Conservation (phyloP, 2,113 vertebrate species). For the Pholis gunnellus region DNA sequence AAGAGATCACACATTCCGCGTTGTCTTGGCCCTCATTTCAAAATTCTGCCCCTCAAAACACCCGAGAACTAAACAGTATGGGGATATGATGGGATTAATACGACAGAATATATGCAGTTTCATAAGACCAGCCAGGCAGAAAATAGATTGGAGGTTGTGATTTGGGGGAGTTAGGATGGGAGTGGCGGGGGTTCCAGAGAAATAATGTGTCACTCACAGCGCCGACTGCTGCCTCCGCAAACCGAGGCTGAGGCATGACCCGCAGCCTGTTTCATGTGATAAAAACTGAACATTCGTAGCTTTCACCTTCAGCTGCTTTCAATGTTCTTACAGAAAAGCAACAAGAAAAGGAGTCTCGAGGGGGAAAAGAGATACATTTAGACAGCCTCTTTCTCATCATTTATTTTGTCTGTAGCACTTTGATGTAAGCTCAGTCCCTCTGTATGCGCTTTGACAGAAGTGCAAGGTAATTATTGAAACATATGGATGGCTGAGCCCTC, state of each 20-base stretch:
- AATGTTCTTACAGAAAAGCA: conserved; percentile 1
- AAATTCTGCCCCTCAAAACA: conserved; percentile 58
- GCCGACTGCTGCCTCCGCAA: conserved; percentile 71
- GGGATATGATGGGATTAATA: conserved; percentile 66
- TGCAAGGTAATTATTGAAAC: conserved; percentile 79
- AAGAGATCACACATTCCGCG: conserved; percentile 18
- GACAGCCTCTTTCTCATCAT: conserved; percentile 1
- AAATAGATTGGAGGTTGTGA: conserved; percentile 87
- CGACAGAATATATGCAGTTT: conserved; percentile 90
- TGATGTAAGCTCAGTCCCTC: conserved; percentile 31
- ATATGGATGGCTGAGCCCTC: conserved; percentile 73
- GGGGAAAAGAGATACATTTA: conserved; percentile 20
- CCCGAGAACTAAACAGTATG: conserved; percentile 52
- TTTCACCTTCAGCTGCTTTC: conserved; percentile 50
- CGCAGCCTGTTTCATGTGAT: conserved; percentile 49
- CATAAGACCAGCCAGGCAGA: conserved; percentile 89
- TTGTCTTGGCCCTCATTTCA: conserved; percentile 50
- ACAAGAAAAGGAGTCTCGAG: conserved; percentile 1
- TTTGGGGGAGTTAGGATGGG: conserved; percentile 55
- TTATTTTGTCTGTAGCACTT: conserved; percentile 10
- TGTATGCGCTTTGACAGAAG: conserved; percentile 61
- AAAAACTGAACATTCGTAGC: conserved; percentile 60
- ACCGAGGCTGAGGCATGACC: conserved; percentile 55
- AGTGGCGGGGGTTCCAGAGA: conserved; percentile 70
- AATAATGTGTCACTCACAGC: conserved; percentile 88